Evolutionary conservation across 2,888 invertebrate species (phyloP).

Genomic region (Athripsodes cinereus): DNA sequence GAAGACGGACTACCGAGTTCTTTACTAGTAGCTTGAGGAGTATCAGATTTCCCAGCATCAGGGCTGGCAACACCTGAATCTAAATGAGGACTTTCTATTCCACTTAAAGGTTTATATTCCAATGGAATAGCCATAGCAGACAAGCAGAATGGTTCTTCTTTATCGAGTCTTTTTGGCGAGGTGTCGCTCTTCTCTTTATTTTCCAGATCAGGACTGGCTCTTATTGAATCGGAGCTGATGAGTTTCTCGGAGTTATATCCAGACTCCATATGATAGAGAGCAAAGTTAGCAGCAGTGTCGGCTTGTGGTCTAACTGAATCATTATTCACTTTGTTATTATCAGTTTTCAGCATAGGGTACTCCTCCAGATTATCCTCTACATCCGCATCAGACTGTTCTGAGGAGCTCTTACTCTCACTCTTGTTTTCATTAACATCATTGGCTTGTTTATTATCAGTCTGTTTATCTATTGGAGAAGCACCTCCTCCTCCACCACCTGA

Average conservation of each 20-base stretch:
- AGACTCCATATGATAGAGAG: constrained; percentile 54
- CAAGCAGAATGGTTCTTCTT: constrained; percentile 38
- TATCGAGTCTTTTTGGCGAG: constrained; percentile 51
- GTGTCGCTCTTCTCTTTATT: constrained; percentile 50
- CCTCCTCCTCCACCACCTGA: constrained; percentile 5
- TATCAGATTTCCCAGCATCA: constrained; percentile 50
- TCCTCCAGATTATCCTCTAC: constrained; percentile 72
- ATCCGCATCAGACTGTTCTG: constrained; percentile 74
- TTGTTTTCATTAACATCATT: constrained; percentile 23
- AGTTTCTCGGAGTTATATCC: constrained; percentile 59
- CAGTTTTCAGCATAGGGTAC: constrained; percentile 38
- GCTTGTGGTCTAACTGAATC: constrained; percentile 38
- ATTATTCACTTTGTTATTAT: constrained; percentile 33
- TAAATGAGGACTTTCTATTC: constrained; percentile 42
- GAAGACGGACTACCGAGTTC: constrained; percentile 45
- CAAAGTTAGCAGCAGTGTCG: constrained; percentile 45
- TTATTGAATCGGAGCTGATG: constrained; percentile 43
- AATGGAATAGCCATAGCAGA: constrained; percentile 38
- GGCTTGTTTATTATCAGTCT: constrained; percentile 22
- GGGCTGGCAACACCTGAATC: constrained; percentile 54
- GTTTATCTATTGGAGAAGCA: constrained; percentile 25
- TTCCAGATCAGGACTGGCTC: constrained; percentile 45
- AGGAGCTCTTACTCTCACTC: constrained; percentile 51
- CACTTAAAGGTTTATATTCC: constrained; percentile 43
- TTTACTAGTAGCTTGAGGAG: constrained; percentile 45